phyloP scores from a whole-genome alignment of 2,113 vertebrate genomes.

The Origma solitaria region DNA sequence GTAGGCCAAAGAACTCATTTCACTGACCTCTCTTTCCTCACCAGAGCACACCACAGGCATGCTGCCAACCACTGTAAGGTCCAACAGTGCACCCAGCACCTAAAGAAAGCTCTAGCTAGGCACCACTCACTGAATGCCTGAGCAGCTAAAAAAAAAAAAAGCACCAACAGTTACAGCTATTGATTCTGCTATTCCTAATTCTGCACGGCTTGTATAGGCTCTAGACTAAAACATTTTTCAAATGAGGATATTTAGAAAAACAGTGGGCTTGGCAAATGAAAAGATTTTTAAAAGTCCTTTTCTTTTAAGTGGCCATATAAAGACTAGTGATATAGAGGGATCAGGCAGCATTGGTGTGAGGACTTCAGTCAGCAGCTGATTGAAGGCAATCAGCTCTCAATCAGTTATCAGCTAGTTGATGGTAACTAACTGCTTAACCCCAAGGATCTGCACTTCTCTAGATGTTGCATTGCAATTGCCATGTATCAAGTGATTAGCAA shows the following conservation, averaged over 20 bases:
- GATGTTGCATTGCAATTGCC: not conserved
- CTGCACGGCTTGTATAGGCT: not conserved
- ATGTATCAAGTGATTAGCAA: not conserved
- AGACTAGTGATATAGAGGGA: not conserved
- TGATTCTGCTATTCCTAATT: not conserved
- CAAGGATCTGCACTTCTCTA: not conserved
- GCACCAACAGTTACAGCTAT: not conserved
- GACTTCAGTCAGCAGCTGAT: not conserved
- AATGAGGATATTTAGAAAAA: not conserved
- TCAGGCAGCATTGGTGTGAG: not conserved
- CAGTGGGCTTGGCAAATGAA: not conserved
- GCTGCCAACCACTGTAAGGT: not conserved
- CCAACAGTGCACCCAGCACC: not conserved
- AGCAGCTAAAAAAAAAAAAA: not conserved
- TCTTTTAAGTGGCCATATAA: not conserved
- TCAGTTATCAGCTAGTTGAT: not conserved
- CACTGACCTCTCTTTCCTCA: not conserved
- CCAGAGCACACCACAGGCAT: not conserved
- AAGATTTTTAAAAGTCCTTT: not conserved
- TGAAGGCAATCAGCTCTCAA: not conserved
- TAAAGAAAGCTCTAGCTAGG: not conserved
- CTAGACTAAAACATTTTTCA: not conserved
- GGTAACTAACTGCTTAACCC: not conserved
- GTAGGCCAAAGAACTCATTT: not conserved
- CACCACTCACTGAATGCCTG: fast-evolving